Conservation (phyloP, 2,888 invertebrate species). For the Celastrina argiolus region DNA sequence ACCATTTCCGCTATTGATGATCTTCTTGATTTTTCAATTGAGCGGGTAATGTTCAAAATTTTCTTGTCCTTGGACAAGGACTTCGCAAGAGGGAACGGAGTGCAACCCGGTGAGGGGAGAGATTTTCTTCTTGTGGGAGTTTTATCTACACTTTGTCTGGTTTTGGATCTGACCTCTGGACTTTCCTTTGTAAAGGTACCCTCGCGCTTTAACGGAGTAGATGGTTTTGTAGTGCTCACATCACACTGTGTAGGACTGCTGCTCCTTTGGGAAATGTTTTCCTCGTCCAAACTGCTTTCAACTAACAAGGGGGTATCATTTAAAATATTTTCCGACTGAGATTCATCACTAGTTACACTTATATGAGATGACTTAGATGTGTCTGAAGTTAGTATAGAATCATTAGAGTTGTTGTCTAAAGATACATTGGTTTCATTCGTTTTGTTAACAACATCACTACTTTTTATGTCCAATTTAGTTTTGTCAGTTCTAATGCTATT, state of each 20-base stretch:
- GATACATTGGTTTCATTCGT: conserved; percentile 16
- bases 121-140: conserved; percentile 50
- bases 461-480: no score
- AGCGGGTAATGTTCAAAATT: conserved; percentile 56
- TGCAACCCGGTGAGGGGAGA: conserved; percentile 55
- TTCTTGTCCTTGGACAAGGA: conserved; percentile 44
- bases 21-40: conserved; percentile 53
- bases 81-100: conserved; percentile 52
- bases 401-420: not conserved
- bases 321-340: conserved; percentile 49
- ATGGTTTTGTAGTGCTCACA: not conserved
- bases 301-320: conserved; percentile 58
- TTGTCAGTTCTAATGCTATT: not conserved
- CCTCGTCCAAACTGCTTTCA: conserved; percentile 60
- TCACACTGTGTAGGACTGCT: not conserved
- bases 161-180: conserved; percentile 37
- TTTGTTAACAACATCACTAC: no score
- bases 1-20: conserved; percentile 40
- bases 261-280: conserved; percentile 14
- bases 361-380: conserved; percentile 40
- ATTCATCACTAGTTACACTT: conserved; percentile 63
- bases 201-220: conserved; percentile 42
- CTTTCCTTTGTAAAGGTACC: conserved; percentile 65
- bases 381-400: conserved; percentile 50
- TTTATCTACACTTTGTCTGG: conserved; percentile 30